Evolutionary conservation across 1,140 invertebrate species (phyloP).

Genomic region (Platorchestia sp.): DNA sequence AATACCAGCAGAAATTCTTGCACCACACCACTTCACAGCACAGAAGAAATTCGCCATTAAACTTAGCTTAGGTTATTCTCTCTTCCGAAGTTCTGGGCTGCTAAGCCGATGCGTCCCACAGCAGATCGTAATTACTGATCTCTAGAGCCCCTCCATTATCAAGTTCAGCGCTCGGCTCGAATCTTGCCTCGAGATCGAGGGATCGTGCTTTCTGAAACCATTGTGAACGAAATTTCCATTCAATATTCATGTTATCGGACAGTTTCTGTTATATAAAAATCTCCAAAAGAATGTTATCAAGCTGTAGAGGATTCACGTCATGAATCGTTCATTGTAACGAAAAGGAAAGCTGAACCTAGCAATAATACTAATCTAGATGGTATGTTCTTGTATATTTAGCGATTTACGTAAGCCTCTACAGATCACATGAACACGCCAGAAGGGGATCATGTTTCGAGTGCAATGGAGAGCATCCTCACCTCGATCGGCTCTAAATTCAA

Average conservation of each 20-base stretch:
- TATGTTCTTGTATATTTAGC: not conserved
- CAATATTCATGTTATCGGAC: not conserved
- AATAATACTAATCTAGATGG: too few species aligned
- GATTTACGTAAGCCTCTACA: not conserved
- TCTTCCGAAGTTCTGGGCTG: not conserved
- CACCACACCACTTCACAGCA: not conserved
- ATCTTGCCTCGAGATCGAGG: not conserved
- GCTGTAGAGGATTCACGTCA: not conserved
- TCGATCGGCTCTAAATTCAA: conserved; percentile 14
- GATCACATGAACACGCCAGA: not conserved
- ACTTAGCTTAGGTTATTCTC: not conserved
- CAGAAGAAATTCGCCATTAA: not conserved
- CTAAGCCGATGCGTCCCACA: not conserved
- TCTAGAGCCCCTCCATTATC: conserved; percentile 6
- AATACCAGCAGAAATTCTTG: too few species aligned
- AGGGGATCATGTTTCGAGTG: not conserved
- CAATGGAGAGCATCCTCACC: not conserved
- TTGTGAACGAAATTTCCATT: not conserved
- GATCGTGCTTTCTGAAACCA: not conserved
- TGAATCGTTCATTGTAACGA: too few species aligned
- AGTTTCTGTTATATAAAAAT: not conserved
- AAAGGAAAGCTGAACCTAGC: too few species aligned
- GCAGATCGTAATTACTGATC: conserved; percentile 7
- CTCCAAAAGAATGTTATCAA: not conserved
- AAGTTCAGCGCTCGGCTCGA: not conserved